Base-by-base conservation (phyloP, 2,797 vertebrate genomes). In the Anas georgica region DNA sequence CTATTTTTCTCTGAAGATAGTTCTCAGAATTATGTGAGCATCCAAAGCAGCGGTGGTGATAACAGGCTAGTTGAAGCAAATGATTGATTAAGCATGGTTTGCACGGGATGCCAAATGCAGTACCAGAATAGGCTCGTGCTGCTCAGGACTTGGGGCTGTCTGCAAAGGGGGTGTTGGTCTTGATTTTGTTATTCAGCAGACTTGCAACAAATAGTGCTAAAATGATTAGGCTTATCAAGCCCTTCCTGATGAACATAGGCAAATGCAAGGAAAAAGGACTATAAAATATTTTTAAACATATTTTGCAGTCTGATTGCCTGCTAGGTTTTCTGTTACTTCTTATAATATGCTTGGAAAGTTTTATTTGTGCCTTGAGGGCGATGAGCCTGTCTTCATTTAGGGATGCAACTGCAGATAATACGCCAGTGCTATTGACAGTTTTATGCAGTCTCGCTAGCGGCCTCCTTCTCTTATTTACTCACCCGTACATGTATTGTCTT, bases 301-400 rank as follows among this genome's bases (percentile, higher is more conserved):
- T 90, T 55, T 93, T 93, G 92, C 88, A 94, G 88, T 69, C 83
- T 96, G 95, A 96, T 97, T 97, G 94, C 94, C 91, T 95, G 64
- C 95, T 96, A 84, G 89, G 96, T 94, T 96, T 59, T 93, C 94
- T 69, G 50, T 97, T 97, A 96, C 95, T 96, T 96, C 94, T 95
- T 94, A 94, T 98, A 97, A 97, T 97, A 97, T 94, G 95, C 97
- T 97, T 96, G 95, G 93, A 95, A 97, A 97, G 93, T 96, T 98
- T 97, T 97, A 97, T 98, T 97, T 96, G 86, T 88, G 96, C 97
- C 94, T 96, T 7, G 92, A 95, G 96, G 95, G 91, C 39, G 84
- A 93, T 94, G 94, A 98, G 96, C 82, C 87, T 95, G 92, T 86
- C 91, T 95, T 97, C 96, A 94, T 96, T 98, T 97, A 94, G 94